Base-by-base conservation (phyloP, 1,140 invertebrate species). In the Formica selysi region DNA sequence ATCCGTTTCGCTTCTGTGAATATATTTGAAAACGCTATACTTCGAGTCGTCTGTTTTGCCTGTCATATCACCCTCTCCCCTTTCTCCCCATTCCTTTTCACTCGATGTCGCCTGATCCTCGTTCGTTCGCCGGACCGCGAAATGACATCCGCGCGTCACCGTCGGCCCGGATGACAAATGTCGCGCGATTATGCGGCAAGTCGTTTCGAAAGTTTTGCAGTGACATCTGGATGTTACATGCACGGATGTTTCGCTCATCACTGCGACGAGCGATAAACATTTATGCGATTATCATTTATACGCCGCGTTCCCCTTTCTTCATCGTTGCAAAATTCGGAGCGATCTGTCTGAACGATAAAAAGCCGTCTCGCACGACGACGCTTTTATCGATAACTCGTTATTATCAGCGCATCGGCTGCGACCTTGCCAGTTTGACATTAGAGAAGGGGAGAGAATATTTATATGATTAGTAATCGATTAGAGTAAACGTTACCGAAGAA, bases 141-240 rank as follows among this genome's bases (percentile, higher is more conserved):
- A 87, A 86, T 84, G 73, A 90, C 76, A 61, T 51, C 48, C 88
- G 74, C 41, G 76, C 54, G 54, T 19, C 16, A 0, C 48, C 67
- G 67, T 83, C 68, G 68, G 51, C 41, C 61, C 57, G 78, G 84
- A 90, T 91, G 90, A 90, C 89, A 78, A 90, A 91, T 90, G 89
- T 70, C 76, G 38, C 74, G 76, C 87, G 85, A 91, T 91, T 91
- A 91, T 81, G 80, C 84, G 71, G 90, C 89, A 90, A 90, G 90
- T 91, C 85, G 87, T 76, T 90, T 86, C 44, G 79, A 86, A 41
- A 86, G 87, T 65, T 71, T 59, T 76, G 59, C 84, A 79, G 74
- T 51, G 26, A 73, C 73, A 61, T 65, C 85, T 68, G 32, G 22
- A 80, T 86, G 59, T 57, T 80, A 48, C 67, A 73, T 54, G 41